These are phyloP conservation scores for Hybos culiciformis DNA, from an alignment of 2,888 invertebrate genomes.

Conservation along the genomic window DNA sequence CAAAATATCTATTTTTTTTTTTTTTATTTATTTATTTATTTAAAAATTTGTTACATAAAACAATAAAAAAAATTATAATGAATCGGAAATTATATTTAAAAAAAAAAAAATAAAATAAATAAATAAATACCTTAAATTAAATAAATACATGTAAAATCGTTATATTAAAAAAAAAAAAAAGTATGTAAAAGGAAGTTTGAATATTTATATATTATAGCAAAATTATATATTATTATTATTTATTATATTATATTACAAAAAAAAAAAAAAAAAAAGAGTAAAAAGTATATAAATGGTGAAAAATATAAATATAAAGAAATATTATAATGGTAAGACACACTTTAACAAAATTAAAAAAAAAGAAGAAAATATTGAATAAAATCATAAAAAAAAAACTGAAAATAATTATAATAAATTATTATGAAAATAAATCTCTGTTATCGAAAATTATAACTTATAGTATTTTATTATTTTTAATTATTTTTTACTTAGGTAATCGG, in stretches of 20 bases:
- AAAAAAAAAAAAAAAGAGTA: not conserved
- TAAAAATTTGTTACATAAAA: not conserved
- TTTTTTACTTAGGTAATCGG: too few relatives aligned
- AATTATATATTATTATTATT: too few relatives aligned
- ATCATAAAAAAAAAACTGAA: not conserved
- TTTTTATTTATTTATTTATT: not conserved
- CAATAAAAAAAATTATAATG: too few relatives aligned
- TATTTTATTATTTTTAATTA: too few relatives aligned
- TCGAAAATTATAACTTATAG: not conserved
- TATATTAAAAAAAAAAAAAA: not conserved
- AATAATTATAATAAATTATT: not conserved
- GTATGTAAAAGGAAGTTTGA: not conserved
- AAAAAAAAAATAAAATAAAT: too few relatives aligned
- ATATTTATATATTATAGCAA: too few relatives aligned
- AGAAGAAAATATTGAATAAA: not conserved
- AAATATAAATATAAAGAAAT: not conserved
- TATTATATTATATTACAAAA: not conserved
- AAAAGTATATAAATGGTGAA: not conserved
- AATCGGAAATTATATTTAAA: too few relatives aligned
- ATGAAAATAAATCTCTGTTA: conserved; percentile 3
- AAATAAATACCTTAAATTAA: too few relatives aligned
- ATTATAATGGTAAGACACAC: not conserved
- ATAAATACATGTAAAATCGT: too few relatives aligned
- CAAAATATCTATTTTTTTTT: not conserved
- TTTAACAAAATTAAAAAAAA: not conserved